These are phyloP conservation scores for Mastomys natalensis DNA, from an alignment of 2,113 vertebrate genomes.

Conservation along the genomic window DNA sequence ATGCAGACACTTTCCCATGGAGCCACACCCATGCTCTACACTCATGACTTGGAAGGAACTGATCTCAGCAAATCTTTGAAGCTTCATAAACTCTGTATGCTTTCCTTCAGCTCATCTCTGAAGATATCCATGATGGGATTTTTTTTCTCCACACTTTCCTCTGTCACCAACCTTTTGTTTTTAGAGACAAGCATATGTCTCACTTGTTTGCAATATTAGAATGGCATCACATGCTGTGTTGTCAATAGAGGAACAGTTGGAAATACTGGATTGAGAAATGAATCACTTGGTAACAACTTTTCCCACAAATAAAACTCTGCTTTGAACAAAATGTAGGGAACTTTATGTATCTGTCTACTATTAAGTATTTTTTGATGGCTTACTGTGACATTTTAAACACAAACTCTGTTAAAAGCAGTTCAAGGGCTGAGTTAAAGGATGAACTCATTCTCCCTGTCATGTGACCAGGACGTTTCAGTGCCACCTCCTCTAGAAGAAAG, in stretches of 20 bases:
- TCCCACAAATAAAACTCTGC: not conserved
- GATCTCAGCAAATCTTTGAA: not conserved
- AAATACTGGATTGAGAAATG: conserved; percentile 28
- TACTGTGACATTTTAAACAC: not conserved
- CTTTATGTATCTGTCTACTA: not conserved
- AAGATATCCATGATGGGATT: not conserved
- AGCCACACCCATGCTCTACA: no score
- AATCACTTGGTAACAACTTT: not conserved
- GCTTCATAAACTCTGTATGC: not conserved
- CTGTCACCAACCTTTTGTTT: not conserved
- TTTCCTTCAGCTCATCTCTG: not conserved
- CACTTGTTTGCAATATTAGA: not conserved
- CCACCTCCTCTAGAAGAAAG: not conserved
- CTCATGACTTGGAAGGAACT: not conserved
- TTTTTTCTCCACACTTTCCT: not conserved
- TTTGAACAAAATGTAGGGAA: conserved; percentile 23
- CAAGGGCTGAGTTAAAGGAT: not conserved
- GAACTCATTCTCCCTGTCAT: not conserved
- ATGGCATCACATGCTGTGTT: not conserved
- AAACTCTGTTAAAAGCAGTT: no score
- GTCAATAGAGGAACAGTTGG: not conserved
- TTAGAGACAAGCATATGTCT: not conserved
- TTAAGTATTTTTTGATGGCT: not conserved
- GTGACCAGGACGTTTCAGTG: not conserved
- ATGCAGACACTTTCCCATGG: no score